These are phyloP conservation scores for Drosophila austrosaltans DNA, from an alignment of 2,888 invertebrate genomes.

Conservation along the genomic window DNA sequence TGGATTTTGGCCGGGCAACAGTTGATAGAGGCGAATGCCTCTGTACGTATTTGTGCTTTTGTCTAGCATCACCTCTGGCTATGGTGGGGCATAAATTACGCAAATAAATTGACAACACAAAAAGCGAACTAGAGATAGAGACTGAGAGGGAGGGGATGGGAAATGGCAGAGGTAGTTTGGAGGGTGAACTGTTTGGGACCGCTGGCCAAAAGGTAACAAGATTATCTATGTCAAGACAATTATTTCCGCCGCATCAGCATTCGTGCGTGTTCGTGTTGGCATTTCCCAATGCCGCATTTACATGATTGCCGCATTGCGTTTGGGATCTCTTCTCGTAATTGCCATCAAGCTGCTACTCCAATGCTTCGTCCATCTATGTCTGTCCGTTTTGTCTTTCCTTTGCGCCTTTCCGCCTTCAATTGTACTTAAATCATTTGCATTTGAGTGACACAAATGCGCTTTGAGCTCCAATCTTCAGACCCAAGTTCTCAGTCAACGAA, in stretches of 20 bases:
- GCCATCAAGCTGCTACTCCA: conserved; percentile 31
- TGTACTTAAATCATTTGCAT: conserved; percentile 63
- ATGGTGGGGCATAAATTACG: conserved; percentile 76
- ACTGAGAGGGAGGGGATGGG: conserved; percentile 36
- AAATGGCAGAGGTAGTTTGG: neutral
- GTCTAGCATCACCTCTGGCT: conserved; percentile 50
- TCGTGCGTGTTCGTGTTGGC: conserved; percentile 58
- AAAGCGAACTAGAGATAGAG: conserved; percentile 48
- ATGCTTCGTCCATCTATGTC: conserved; percentile 4
- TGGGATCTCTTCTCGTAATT: conserved; percentile 56
- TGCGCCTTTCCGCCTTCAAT: conserved; percentile 6
- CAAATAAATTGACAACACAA: conserved; percentile 77
- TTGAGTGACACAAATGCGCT: conserved; percentile 47
- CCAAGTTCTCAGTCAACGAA: conserved; percentile 20
- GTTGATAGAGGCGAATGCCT: conserved; percentile 29
- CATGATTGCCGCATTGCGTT: conserved; percentile 81
- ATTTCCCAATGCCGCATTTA: conserved; percentile 63
- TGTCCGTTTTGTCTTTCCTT: neutral
- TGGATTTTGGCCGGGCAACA: conserved; percentile 48
- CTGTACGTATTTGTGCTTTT: conserved; percentile 45
- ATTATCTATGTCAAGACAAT: conserved; percentile 81
- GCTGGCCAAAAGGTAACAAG: conserved; percentile 74
- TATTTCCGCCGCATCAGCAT: conserved; percentile 78
- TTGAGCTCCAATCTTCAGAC: conserved; percentile 28
- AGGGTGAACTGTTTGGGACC: conserved; percentile 5